Base-by-base conservation (phyloP, 92 coral and sea anemone species). In the Scolanthus callimorphus region DNA sequence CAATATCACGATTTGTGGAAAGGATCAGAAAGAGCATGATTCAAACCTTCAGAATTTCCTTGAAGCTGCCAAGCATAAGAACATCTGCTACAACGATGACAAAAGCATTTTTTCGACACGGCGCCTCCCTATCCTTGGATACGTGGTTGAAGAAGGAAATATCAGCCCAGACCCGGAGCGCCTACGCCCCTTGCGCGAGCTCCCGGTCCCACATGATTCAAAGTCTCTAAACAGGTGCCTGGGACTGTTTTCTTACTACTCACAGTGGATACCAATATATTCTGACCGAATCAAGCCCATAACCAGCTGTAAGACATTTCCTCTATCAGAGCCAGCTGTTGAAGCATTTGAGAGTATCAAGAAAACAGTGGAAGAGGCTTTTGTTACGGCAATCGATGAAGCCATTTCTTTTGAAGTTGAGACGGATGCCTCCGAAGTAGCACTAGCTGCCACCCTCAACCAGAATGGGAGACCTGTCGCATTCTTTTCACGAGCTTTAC, bases 191-290 rank as follows among this genome's bases (percentile, higher is more conserved):
- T n/a, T 83, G 22, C 77, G 34, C 37, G 84, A 76, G 51, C 61
- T 65, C 15, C 90, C 67, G 0, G 37, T 76, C 3, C 89, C 89
- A 20, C 80, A 56, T 37, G 38, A 71, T 54, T 56, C 74, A 17
- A 79, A 31, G 63, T 71, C 79, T 28, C 48, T 76, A 15, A 83
- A 71, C 63, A 75, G 89, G 46, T 62, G 80, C 44, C 51, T 68
- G 45, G 79, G 83, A 47, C 52, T 80, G 15, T 72, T 72, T 55
- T 71, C 80, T 65, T 29, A 65, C 72, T 4, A 26, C 31, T 57
- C 85, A 3, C 73, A 61, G 45, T 78, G 78, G 78, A 70, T 69
- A 26, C 74, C 74, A 27, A 47, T 1, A 11, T 71, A 29, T 28
- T 73, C 73, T 10, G 61, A 70, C 38, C 59, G 57, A 21, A 47